Percentiles rank a stretch among this genome's conserved stretches.
Conservation (phyloP, 2,888 invertebrate genomes). For the Platynereis dumerilii region DNA sequence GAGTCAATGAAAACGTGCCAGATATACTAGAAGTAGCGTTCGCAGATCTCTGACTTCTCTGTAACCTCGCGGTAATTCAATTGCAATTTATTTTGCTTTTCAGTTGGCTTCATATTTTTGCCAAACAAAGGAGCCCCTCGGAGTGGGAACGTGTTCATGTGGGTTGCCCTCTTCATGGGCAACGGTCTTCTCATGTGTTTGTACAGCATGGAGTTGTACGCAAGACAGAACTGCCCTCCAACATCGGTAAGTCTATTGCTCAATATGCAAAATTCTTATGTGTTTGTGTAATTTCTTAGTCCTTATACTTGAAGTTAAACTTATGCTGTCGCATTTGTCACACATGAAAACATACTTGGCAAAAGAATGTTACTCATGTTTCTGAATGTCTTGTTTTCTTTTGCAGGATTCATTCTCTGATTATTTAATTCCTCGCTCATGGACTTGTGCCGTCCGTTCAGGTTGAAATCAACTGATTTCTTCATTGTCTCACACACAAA, state of each 20-base stretch:
- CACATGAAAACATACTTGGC: no score
- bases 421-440: conserved; percentile 67
- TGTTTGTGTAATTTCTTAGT: no score
- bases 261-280: neutral
- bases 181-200: conserved; percentile 77
- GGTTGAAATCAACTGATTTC: no score
- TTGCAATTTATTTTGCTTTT: conserved; percentile 31
- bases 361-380: no score
- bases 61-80: no score
- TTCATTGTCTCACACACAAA: neutral
- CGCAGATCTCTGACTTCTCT: no score
- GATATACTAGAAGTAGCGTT: no score
- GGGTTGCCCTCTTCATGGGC: conserved; percentile 81
- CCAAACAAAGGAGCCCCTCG: conserved; percentile 64
- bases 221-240: conserved; percentile 76
- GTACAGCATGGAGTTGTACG: conserved; percentile 87
- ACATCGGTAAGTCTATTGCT: conserved; percentile 44
- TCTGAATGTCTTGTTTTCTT: conserved; percentile 29
- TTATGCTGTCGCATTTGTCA: neutral
- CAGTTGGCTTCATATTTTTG: conserved; percentile 66
- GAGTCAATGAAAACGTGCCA: no score
- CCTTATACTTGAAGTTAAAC: conserved; percentile 20
- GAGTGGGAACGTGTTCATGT: conserved; percentile 78
- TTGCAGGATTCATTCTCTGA: conserved; percentile 64
- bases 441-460: conserved; percentile 50